Evolutionary conservation across 1,140 invertebrate genomes (phyloP), one percentile per base, ranked within the genome.

Genomic region (Lordiphosa mommai): DNA sequence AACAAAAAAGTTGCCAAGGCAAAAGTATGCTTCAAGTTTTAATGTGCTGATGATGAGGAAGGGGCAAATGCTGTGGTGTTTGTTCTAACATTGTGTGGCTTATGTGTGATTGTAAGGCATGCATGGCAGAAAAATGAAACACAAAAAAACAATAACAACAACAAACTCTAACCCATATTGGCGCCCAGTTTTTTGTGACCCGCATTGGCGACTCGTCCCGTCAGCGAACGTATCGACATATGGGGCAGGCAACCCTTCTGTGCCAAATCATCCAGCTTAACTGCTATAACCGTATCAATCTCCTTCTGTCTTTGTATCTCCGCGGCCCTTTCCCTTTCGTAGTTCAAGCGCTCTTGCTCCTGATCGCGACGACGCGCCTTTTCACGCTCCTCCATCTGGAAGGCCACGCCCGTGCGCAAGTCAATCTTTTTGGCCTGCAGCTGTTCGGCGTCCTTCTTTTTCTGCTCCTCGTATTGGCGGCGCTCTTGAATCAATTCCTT

Each of bases 301-400:
- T 84, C 77, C 29, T 69, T 65, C 8, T 84, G 77, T 1, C 72
- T 56, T 30, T 57, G 56, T 3, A 33, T 37, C 41, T 84, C 72
- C 8, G 57, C 30, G 0, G 36, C 51, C 0, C 53, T 27, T 0
- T 32, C 23, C 6, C 43, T 23, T 0, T 72, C 77, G 20, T 53
- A 46, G 5, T 38, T 44, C 13, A 84, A 10, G 4, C 51, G 72
- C 12, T 72, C 72, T 1, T 32, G 34, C 1, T 77, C 77, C 9
- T 69, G 6, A 2, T 69, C 53, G 0, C 77, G 63, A 2, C 77
- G 77, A 0, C 77, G 68, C 0, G 58, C 14, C 8, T 57, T 58
- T 7, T 84, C 77, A 0, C 61, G 72, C 40, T 72, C 63, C 32
- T 84, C 79, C 29, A 84, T 84, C 33, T 84, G 77, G 1, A 59